phyloP scores from a whole-genome alignment of 2,888 invertebrate genomes.

The Exephanes ischioxanthus region DNA sequence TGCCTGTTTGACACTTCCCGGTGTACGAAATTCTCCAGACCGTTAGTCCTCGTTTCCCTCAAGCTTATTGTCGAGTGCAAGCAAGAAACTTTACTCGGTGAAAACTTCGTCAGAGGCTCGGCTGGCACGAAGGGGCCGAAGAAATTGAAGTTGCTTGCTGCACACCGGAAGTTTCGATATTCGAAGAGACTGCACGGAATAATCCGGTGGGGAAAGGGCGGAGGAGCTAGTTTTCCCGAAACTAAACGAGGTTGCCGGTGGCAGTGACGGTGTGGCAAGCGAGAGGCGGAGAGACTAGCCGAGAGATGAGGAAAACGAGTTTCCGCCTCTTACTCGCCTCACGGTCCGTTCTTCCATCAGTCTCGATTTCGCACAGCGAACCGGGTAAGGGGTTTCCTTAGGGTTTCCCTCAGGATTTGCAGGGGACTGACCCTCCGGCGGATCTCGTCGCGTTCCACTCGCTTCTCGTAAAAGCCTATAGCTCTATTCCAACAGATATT shows the following conservation, averaged over 20 bases:
- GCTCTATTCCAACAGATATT: slow-evolving; percentile 13
- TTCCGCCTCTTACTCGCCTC: slow-evolving; percentile 24
- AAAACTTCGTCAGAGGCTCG: slow-evolving; percentile 39
- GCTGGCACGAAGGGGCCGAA: not conserved
- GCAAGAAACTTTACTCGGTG: slow-evolving; percentile 51
- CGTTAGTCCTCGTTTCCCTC: slow-evolving; percentile 13
- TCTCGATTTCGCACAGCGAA: slow-evolving; percentile 58
- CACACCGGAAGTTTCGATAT: slow-evolving; percentile 61
- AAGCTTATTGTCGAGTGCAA: slow-evolving; percentile 59
- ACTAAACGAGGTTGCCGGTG: slow-evolving; percentile 38
- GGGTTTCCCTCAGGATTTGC: slow-evolving; percentile 32
- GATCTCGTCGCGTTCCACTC: slow-evolving; percentile 16
- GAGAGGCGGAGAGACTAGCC: slow-evolving; percentile 9
- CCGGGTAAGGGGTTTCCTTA: slow-evolving; percentile 23
- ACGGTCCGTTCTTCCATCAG: slow-evolving; percentile 55
- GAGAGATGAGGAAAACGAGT: slow-evolving; percentile 58
- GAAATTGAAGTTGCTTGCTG: slow-evolving; percentile 40
- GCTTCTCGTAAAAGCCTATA: slow-evolving; percentile 37
- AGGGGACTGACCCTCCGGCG: slow-evolving; percentile 50
- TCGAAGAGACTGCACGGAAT: slow-evolving; percentile 63
- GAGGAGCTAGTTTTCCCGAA: slow-evolving; percentile 18
- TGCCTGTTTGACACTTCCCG: slow-evolving; percentile 22
- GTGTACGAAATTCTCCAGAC: slow-evolving; percentile 15
- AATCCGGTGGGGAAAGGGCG: slow-evolving; percentile 33
- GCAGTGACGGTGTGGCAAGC: not conserved